phyloP scores from a whole-genome alignment of 2,888 invertebrate species.

The Atethmia centrago region DNA sequence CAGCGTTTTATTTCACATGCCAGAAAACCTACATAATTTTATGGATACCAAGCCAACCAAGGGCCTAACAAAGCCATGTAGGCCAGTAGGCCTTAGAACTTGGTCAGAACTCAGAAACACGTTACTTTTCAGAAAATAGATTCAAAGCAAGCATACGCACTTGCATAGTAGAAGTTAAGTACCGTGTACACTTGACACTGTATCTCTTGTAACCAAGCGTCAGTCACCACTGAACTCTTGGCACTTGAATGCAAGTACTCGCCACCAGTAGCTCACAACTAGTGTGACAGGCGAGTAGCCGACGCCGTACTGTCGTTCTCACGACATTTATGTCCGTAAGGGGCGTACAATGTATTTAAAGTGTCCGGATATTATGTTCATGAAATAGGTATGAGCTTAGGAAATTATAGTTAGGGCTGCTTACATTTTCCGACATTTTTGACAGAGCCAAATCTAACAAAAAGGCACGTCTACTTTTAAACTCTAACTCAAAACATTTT shows the following conservation, averaged over 20 bases:
- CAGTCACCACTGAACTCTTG: conserved; percentile 45
- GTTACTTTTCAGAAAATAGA: conserved; percentile 21
- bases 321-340: conserved; percentile 37
- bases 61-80: background rate
- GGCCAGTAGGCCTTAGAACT: background rate
- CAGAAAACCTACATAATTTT: background rate
- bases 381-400: background rate
- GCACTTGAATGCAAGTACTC: conserved; percentile 59
- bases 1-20: background rate
- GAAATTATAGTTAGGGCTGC: background rate
- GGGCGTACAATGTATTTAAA: conserved; percentile 24
- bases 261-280: conserved; percentile 45
- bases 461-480: rapidly evolving
- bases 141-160: conserved; percentile 13
- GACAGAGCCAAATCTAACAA: background rate
- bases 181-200: conserved; percentile 49
- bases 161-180: conserved; percentile 24
- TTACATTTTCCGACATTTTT: too few relatives aligned
- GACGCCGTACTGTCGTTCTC: conserved; percentile 42
- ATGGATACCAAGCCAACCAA: background rate
- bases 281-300: conserved; percentile 39
- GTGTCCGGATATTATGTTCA: conserved; percentile 6
- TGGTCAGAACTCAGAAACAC: conserved; percentile 2
- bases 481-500: too few relatives aligned
- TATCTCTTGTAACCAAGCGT: conserved; percentile 51